phyloP scores from a whole-genome alignment of 2,113 vertebrate genomes.

The Myocastor coypus region DNA sequence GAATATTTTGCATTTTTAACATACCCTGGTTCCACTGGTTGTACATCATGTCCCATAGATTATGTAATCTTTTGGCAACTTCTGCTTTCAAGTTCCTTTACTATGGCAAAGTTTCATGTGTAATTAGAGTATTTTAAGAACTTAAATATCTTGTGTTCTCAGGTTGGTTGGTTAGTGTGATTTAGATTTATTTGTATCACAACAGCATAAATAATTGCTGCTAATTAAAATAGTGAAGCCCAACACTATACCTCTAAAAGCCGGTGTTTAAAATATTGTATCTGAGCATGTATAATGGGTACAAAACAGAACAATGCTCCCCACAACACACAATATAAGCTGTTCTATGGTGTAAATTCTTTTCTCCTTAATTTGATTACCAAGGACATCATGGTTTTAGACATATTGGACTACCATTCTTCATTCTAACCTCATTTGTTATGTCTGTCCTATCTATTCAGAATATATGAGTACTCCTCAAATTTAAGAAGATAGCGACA shows the following conservation, averaged over 20 bases:
- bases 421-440: slow-evolving; percentile 33
- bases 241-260: slow-evolving; percentile 21
- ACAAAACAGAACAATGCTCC: slow-evolving; percentile 43
- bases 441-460: not conserved
- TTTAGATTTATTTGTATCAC: slow-evolving; percentile 66
- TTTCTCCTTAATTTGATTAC: not conserved
- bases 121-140: slow-evolving; percentile 1
- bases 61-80: slow-evolving; percentile 59
- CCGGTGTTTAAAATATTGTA: slow-evolving; percentile 57
- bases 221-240: slow-evolving; percentile 70
- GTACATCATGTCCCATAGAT: slow-evolving; percentile 43
- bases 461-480: slow-evolving; percentile 17
- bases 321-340: slow-evolving; percentile 40
- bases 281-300: slow-evolving; percentile 21
- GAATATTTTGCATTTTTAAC: slow-evolving; percentile 8
- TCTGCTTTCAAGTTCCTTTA: slow-evolving; percentile 3
- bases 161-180: slow-evolving; percentile 22
- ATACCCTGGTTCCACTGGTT: slow-evolving; percentile 29
- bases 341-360: slow-evolving; percentile 47
- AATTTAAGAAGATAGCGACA: slow-evolving; percentile 20
- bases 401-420: not conserved
- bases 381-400: slow-evolving; percentile 16
- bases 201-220: slow-evolving; percentile 14
- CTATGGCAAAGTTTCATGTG: not conserved
- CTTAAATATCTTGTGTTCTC: slow-evolving; percentile 34